phyloP scores from a whole-genome alignment of 2,888 invertebrate species.

The Zaprionus lineosus region DNA sequence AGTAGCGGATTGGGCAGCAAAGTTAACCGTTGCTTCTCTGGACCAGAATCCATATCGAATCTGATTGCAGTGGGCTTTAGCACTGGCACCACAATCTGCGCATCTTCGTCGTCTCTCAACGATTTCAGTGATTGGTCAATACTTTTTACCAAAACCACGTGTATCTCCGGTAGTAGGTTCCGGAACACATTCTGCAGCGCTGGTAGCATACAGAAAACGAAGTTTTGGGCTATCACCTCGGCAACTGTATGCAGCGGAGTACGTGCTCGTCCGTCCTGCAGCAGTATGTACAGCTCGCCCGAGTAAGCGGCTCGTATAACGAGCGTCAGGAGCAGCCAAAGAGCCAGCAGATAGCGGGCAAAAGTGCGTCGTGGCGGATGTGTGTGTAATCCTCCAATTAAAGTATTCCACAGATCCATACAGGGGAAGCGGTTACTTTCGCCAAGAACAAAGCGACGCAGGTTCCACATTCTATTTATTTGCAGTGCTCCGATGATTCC shows the following conservation, averaged over 20 bases:
- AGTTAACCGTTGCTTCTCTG: constrained; percentile 16
- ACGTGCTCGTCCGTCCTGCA: constrained; percentile 72
- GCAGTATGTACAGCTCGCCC: constrained; percentile 71
- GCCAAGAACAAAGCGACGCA: constrained; percentile 68
- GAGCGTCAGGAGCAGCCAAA: constrained; percentile 76
- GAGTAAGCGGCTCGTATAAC: constrained; percentile 76
- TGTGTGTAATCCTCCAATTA: constrained; percentile 63
- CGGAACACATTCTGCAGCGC: constrained; percentile 42
- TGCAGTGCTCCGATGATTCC: constrained; percentile 47
- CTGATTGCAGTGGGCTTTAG: constrained; percentile 39
- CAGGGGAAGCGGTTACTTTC: constrained; percentile 62
- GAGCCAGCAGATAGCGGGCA: constrained; percentile 73
- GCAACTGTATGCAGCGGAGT: constrained; percentile 48
- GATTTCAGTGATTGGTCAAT: neutral
- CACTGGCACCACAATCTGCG: constrained; percentile 40
- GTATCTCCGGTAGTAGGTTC: constrained; percentile 10
- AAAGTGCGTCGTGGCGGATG: constrained; percentile 71
- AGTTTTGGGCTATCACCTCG: constrained; percentile 63
- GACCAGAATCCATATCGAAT: constrained; percentile 59
- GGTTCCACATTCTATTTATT: constrained; percentile 3
- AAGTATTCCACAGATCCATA: constrained; percentile 59
- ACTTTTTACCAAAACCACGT: neutral
- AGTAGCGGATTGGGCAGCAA: constrained; percentile 58
- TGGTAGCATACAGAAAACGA: constrained; percentile 54
- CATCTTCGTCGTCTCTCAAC: constrained; percentile 41